phyloP scores from a whole-genome alignment of 2,113 vertebrate species.

The Phyllostomus hastatus region DNA sequence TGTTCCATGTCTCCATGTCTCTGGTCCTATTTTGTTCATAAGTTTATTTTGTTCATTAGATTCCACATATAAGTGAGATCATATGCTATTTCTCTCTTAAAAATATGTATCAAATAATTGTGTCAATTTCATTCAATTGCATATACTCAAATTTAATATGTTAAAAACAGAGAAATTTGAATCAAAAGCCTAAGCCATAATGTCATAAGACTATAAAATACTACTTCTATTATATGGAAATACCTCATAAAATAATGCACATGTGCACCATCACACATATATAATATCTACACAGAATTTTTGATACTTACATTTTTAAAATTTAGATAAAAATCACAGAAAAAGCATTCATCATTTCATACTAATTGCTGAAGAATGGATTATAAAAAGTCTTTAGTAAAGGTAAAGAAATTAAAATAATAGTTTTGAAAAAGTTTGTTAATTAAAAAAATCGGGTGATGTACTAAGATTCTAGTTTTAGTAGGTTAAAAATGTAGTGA shows the following conservation, averaged over 20 bases:
- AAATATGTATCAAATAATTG: conserved; percentile 50
- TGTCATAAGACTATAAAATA: not conserved
- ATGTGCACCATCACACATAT: not conserved
- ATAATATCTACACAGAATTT: not conserved
- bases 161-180: not conserved
- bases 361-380: not conserved
- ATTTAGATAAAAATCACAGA: not conserved
- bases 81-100: not conserved
- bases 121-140: conserved; percentile 7
- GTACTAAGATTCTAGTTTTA: not conserved
- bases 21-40: too few relatives aligned
- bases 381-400: not conserved
- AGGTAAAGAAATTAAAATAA: not conserved
- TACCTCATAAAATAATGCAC: not conserved
- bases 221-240: not conserved
- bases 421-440: not conserved
- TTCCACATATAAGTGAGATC: too few relatives aligned
- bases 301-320: not conserved
- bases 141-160: not conserved
- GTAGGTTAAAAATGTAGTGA: not conserved
- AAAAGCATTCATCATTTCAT: not conserved
- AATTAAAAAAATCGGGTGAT: not conserved
- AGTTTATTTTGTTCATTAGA: too few relatives aligned
- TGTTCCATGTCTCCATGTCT: too few relatives aligned
- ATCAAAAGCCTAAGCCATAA: conserved; percentile 4